Evolutionary conservation across 2,113 vertebrate genomes (phyloP), one percentile per base, ranked within the genome.

Genomic region (Aspidoscelis tigris): DNA sequence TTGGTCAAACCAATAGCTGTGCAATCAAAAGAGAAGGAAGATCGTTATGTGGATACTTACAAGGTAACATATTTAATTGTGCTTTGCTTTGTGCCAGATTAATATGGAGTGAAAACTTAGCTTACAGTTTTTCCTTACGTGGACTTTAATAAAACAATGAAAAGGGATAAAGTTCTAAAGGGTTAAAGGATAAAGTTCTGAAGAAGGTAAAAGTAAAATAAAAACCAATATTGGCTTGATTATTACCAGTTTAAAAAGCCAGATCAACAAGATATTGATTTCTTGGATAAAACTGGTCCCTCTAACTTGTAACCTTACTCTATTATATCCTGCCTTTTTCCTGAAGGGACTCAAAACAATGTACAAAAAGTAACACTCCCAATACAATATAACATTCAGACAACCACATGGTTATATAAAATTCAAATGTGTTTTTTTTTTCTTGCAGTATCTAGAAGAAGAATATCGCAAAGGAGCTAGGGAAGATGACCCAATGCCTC

Each of bases 401-500:
- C 33, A 33, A 33, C 33, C 33, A 33, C 33, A 33, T 33, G 33
- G 33, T 33, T 33, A 33, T 33, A 33, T 33, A 33, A 33, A 33
- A 33, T 33, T 33, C 33, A 33, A 33, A 33, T 24, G 1, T 75
- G 82, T 69, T 64, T 22, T 58, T 50, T 18, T 70, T 33, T n/a
- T 75, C 1, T 47, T 47, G 41, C 90, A 99, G 99, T 99, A 99
- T 93, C 90, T 99, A 86, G 99, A 99, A 91, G 99, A 99, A 76
- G 98, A 99, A 85, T 99, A 97, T 88, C 97, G 96, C 91, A 99
- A 99, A 93, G 98, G 98, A 68, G 96, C 97, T 21, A 91, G 97
- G 66, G 99, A 99, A 64, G 99, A 99, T 44, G 99, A 99, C 94
- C 99, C 99, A 64, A 98, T 99, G 99, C 99, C 99, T 2, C 98